A percentile compares a stretch with the other conserved stretches of the same genome.
phyloP scores from a whole-genome alignment of 2,113 vertebrate species.

The Nycticebus coucang region DNA sequence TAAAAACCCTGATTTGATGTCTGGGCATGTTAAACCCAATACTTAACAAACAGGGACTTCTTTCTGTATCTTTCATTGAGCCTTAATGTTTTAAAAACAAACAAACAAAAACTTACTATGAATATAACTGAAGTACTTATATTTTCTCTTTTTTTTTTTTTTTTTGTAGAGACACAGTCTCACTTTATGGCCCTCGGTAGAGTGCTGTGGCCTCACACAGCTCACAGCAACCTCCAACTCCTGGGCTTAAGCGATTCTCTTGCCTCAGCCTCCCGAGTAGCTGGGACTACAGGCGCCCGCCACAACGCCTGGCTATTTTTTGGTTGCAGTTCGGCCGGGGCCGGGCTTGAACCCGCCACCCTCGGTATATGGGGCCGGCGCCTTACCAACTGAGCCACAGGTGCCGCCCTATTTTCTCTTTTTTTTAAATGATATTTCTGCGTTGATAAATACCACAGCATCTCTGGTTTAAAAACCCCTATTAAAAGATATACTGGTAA shows the following conservation, averaged over 20 bases:
- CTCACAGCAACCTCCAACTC: no score
- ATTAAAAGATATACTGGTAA: background rate
- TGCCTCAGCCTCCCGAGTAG: no score
- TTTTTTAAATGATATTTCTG: background rate
- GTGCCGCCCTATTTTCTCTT: background rate
- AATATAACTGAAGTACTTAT: background rate
- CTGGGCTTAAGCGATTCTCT: no score
- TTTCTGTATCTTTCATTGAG: background rate
- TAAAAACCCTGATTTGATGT: background rate
- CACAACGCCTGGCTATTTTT: no score
- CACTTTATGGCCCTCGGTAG: no score
- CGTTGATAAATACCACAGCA: background rate
- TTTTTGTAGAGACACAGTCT: no score
- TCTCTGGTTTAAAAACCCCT: background rate
- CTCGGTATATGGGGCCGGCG: no score
- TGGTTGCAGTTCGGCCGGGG: no score
- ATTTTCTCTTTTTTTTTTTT: background rate
- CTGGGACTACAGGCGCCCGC: no score
- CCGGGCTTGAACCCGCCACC: no score
- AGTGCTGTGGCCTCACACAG: no score
- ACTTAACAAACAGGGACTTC: background rate
- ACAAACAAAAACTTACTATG: background rate
- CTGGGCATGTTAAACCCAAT: background rate
- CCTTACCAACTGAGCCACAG: no score
- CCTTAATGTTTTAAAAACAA: background rate